Percentiles rank a stretch among this genome's conserved stretches.
These are phyloP conservation scores for Diarsia rubi DNA, from an alignment of 2,888 invertebrate species.

Conservation along the genomic window DNA sequence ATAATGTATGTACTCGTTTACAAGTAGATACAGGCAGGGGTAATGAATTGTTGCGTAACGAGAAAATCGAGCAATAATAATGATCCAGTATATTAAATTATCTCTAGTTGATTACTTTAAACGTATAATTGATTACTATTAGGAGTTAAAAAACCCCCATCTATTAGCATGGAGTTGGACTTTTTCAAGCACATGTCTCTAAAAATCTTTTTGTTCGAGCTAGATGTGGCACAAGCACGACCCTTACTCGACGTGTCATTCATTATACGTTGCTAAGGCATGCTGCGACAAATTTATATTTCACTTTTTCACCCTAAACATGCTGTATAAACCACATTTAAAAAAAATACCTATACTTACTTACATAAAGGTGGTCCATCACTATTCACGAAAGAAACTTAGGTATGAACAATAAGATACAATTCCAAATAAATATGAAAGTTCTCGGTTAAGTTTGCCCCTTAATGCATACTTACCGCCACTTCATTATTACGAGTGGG, in stretches of 20 bases:
- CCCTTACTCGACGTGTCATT: background rate
- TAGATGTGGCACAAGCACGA: background rate
- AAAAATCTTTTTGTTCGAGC: background rate
- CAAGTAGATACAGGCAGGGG: constrained; percentile 1
- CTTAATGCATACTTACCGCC: constrained; percentile 30
- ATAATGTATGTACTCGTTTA: constrained; percentile 39
- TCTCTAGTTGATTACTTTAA: constrained; percentile 25
- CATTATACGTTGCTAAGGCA: constrained; percentile 6
- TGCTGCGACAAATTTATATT: constrained; percentile 1
- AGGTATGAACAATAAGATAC: constrained; percentile 3
- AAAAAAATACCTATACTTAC: no score
- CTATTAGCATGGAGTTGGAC: background rate
- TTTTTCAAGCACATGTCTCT: background rate
- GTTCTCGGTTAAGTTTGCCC: background rate
- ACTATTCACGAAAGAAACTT: background rate
- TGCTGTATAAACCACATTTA: no score
- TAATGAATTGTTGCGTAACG: constrained; percentile 7
- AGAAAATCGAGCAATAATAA: constrained; percentile 17
- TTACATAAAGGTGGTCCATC: background rate
- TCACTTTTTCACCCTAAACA: background rate
- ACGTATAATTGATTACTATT: background rate
- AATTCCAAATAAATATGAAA: constrained; percentile 27
- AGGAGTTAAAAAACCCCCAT: background rate
- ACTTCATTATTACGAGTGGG: constrained; percentile 39
- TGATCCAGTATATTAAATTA: constrained; percentile 18